phyloP scores from a whole-genome alignment of 2,797 vertebrate genomes.

The Microctenopoma stevenorrisi region DNA sequence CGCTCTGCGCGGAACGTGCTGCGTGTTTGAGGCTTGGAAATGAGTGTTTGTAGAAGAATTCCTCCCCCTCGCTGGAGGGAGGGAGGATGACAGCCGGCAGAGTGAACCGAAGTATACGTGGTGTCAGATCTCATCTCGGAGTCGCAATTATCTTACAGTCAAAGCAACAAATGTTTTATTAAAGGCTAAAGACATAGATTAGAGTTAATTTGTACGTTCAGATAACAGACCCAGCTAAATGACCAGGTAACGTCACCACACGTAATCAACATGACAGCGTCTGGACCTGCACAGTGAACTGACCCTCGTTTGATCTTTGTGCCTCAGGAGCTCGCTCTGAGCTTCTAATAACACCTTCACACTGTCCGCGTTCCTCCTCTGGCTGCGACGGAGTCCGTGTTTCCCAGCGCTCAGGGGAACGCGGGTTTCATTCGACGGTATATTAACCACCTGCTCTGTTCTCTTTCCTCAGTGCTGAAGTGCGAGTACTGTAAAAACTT shows the following conservation, averaged over 20 bases:
- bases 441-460: slow-evolving; percentile 25
- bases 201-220: not conserved
- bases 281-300: not conserved
- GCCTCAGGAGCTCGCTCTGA: slow-evolving; percentile 6
- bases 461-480: slow-evolving; percentile 85
- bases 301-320: not conserved
- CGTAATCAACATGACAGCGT: not conserved
- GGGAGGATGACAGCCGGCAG: not conserved
- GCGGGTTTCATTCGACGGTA: not conserved
- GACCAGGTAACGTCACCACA: not conserved
- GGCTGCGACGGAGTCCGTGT: not conserved
- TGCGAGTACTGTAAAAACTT: slow-evolving; percentile 96
- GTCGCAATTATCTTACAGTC: not conserved
- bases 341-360: slow-evolving; percentile 31
- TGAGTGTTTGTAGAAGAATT: not conserved
- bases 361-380: slow-evolving; percentile 18
- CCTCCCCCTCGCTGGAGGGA: no score
- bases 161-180: no score
- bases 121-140: not conserved
- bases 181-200: not conserved
- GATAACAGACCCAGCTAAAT: not conserved
- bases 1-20: no score
- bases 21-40: not conserved
- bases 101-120: not conserved
- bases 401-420: not conserved